Percentiles rank a stretch among this genome's conserved stretches.
Conservation (phyloP, 2,888 invertebrate species). For the Apodemia mormo region DNA sequence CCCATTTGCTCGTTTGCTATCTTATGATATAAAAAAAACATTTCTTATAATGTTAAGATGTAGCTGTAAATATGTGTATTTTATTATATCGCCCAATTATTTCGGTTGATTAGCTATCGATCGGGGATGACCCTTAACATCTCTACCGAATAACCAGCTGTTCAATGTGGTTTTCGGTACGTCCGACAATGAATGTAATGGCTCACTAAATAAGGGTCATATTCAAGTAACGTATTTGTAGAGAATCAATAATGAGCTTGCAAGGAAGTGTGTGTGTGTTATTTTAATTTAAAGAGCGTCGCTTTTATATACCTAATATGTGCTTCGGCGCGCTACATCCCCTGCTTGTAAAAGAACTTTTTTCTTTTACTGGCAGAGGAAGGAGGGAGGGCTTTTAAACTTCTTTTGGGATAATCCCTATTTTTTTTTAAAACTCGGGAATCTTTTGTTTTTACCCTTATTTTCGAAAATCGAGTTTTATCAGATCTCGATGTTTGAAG, state of each 20-base stretch:
- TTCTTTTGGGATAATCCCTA: too few species aligned
- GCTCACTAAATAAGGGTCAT: not conserved
- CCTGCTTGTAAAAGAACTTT: too few species aligned
- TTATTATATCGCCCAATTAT: constrained; percentile 9
- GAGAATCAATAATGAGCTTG: not conserved
- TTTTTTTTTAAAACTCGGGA: too few species aligned
- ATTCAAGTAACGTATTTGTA: not conserved
- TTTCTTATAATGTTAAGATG: not conserved
- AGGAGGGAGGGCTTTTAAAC: too few species aligned
- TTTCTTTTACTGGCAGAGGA: too few species aligned
- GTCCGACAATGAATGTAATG: not conserved
- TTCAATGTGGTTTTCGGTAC: not conserved
- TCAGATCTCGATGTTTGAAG: too few species aligned
- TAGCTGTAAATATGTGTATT: not conserved
- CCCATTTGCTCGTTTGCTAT: too few species aligned
- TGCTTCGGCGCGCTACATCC: not conserved
- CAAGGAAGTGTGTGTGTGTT: not conserved
- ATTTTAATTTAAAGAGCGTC: not conserved
- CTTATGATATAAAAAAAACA: too few species aligned
- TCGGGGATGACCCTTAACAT: constrained; percentile 4
- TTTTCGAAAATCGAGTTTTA: too few species aligned
- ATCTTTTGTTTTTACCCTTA: too few species aligned
- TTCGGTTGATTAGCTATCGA: constrained; percentile 3
- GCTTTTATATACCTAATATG: not conserved
- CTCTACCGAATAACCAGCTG: constrained; percentile 1